A percentile compares a stretch with the other conserved stretches of the same genome.
These are phyloP conservation scores for Nineta flava DNA, from an alignment of 2,888 invertebrate species.

Conservation along the genomic window DNA sequence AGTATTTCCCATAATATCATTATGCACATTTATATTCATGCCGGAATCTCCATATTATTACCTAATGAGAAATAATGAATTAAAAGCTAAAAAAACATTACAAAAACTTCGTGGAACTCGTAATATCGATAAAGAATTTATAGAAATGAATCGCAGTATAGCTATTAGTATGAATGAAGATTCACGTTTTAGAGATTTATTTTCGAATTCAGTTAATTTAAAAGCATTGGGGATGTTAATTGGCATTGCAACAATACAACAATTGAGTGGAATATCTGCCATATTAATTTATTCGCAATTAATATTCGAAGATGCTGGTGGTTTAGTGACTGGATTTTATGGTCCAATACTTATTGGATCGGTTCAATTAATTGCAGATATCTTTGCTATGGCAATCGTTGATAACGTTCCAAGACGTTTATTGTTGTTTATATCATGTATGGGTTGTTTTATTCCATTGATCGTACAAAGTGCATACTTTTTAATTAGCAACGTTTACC, in stretches of 20 bases:
- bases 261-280: conserved; percentile 24
- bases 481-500: conserved; percentile 13
- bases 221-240: conserved; percentile 40
- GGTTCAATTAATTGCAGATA: conserved; percentile 18
- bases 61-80: conserved; percentile 25
- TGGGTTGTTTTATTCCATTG: conserved; percentile 19
- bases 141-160: conserved; percentile 20
- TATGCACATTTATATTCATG: conserved; percentile 39
- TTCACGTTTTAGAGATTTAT: conserved; percentile 33
- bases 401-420: conserved; percentile 22
- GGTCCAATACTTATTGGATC: conserved; percentile 23
- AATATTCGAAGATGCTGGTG: conserved; percentile 20
- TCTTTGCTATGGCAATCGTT: conserved; percentile 17
- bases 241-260: conserved; percentile 22
- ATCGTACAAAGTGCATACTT: conserved; percentile 19
- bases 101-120: conserved; percentile 37
- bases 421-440: conserved; percentile 21
- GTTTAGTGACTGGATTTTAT: conserved; percentile 17
- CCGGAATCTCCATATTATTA: conserved; percentile 47
- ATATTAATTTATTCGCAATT: conserved; percentile 25
- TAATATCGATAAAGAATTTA: conserved; percentile 32
- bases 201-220: conserved; percentile 37
- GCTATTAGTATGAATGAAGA: conserved; percentile 29
- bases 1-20: conserved; percentile 37
- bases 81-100: conserved; percentile 34